phyloP scores from a whole-genome alignment of 2,888 invertebrate genomes.

The Adelphocoris suturalis region DNA sequence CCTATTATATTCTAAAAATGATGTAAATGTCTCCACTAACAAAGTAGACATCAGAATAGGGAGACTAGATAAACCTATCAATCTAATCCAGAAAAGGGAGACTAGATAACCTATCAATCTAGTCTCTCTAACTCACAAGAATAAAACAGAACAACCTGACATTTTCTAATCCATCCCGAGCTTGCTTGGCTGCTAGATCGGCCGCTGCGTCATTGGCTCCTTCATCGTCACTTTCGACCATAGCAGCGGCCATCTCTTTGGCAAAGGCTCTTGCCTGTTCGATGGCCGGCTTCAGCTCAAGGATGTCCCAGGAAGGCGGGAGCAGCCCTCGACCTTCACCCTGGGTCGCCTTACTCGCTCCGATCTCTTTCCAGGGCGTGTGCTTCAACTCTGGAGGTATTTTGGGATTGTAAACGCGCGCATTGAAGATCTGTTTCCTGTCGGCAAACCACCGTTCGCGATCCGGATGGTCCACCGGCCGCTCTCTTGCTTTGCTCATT shows the following conservation, averaged over 20 bases:
- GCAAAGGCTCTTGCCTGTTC: constrained; percentile 47
- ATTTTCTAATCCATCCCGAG: constrained; percentile 39
- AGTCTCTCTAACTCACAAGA: too few species aligned
- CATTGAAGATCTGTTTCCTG: not conserved
- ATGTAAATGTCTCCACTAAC: too few species aligned
- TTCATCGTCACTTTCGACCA: constrained; percentile 57
- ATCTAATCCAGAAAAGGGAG: too few species aligned
- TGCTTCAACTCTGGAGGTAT: not conserved
- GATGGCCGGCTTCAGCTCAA: constrained; percentile 43
- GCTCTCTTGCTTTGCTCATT: constrained; percentile 11
- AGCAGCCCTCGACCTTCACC: constrained; percentile 19
- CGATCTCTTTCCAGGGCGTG: constrained; percentile 51
- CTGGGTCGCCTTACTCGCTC: constrained; percentile 50
- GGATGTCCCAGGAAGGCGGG: constrained; percentile 57
- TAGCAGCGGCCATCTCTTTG: constrained; percentile 28
- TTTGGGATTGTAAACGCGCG: not conserved
- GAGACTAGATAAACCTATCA: too few species aligned
- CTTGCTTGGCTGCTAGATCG: not conserved
- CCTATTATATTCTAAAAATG: too few species aligned
- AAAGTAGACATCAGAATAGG: too few species aligned
- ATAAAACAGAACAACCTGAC: not conserved
- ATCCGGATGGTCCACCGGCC: constrained; percentile 26
- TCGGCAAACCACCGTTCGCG: constrained; percentile 1
- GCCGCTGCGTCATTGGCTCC: constrained; percentile 12
- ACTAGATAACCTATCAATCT: too few species aligned